These are phyloP conservation scores for Trichogramma dendrolimi DNA, from an alignment of 2,888 invertebrate genomes.

Conservation along the genomic window DNA sequence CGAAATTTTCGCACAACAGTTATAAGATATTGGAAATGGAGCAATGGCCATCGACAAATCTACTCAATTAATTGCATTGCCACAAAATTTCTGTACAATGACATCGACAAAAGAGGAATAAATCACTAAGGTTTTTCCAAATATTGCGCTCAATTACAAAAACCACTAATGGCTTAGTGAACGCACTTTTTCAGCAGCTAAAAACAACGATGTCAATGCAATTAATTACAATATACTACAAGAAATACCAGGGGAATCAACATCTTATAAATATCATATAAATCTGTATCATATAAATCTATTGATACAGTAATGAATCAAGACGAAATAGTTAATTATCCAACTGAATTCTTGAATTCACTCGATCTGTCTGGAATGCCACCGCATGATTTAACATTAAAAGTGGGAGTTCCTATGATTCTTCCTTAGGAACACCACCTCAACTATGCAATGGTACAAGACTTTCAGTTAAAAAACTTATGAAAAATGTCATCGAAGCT, in stretches of 20 bases:
- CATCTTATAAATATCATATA: no score
- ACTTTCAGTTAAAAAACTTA: slow-evolving; percentile 32
- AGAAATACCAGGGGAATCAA: background rate
- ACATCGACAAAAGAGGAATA: slow-evolving; percentile 11
- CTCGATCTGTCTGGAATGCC: slow-evolving; percentile 35
- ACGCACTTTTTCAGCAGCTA: slow-evolving; percentile 11
- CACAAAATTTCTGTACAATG: slow-evolving; percentile 26
- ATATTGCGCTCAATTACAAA: slow-evolving; percentile 1
- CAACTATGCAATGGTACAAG: slow-evolving; percentile 29
- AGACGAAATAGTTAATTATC: slow-evolving; percentile 32
- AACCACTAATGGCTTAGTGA: background rate
- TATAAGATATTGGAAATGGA: slow-evolving; percentile 29
- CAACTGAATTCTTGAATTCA: slow-evolving; percentile 37
- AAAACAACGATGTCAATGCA: background rate
- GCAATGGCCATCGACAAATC: slow-evolving; percentile 10
- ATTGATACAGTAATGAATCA: slow-evolving; percentile 2
- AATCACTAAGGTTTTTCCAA: background rate
- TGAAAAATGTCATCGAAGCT: slow-evolving; percentile 37
- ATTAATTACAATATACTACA: slow-evolving; percentile 11
- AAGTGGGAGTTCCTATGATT: slow-evolving; percentile 29
- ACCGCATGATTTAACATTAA: slow-evolving; percentile 33
- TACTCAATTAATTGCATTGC: slow-evolving; percentile 20
- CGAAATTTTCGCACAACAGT: slow-evolving; percentile 23
- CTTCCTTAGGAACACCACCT: slow-evolving; percentile 31
- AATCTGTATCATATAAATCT: no score